Base-by-base conservation (phyloP, 2,797 vertebrate genomes). In the Xenopus petersii region DNA sequence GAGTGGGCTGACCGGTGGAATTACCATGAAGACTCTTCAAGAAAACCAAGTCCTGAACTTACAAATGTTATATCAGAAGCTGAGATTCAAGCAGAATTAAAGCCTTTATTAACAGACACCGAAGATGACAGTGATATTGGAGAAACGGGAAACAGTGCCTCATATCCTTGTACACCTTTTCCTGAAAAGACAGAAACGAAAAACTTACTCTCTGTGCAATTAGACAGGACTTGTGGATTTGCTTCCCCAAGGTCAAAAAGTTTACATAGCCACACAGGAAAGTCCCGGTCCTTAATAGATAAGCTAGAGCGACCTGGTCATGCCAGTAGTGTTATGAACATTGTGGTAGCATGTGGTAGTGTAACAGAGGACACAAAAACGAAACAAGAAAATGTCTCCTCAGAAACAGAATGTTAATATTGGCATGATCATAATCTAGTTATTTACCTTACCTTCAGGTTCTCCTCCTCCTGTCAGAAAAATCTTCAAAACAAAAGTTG, bases 211-310 rank as follows among this genome's bases (percentile, higher is more conserved):
- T 85, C 86, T 49, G 91, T 94, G 63, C 87, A 86, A 12, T 81
- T 91, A 16, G 88, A 89, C 65, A 89, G 77, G 73, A 86, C 87
- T 81, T 64, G 75, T 58, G 87, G 83, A 24, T 86, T 92, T 80
- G 85, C 87, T 0, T 90, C 93, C 72, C 86, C 89, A 64, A 92
- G 96, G 83, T 98, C 98, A 5, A 93, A 93, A 81, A 98, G 96
- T 83, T 95, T 94, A 83, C 93, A 95, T 0, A 87, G 90, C 67
- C 92, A 86, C 8, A 90, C 94, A 54, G 85, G 81, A 81, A 93
- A 89, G 81, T 78, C 81, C 7, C 93, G 83, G 79, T 77, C 84
- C 21, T 5, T 84, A 47, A 89, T 82, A 80, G 88, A 88, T 77
- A 88, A 82, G 78, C 79, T 88, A 72, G 86, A 85, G 10, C 88